Base-by-base conservation (phyloP, 2,113 vertebrate genomes). In the Thermophis baileyi region DNA sequence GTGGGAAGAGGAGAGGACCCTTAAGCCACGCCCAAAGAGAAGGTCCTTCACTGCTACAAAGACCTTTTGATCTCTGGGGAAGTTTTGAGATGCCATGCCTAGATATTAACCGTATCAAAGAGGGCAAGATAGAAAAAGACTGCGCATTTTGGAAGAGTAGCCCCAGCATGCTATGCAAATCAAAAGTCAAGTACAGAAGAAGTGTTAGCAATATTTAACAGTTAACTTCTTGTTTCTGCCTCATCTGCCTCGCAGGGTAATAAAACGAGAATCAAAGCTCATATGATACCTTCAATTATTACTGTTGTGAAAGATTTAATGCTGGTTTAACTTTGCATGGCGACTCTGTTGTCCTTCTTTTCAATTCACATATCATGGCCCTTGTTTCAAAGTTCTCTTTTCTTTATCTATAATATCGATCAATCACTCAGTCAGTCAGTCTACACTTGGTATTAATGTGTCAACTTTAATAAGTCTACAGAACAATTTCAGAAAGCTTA, bases 11-110 rank as follows among this genome's bases (percentile, higher is more conserved):
- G 87, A 14, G 54, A 93, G 55, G 87, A 25, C 30, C 40, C 40
- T 54, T 91, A 95, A 93, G 91, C 95, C 94, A 90, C 94, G 95
- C 94, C 92, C 96, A 93, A 93, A 93, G 95, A 96, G 94, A 92
- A 63, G 30, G 92, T 95, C 93, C 96, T 90, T 89, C 40, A 12
- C 6, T 86, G 63, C 90, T 95, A 96, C 95, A 96, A 97, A 97
- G 95, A 44, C 90, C 92, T 95, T 96, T 95, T 95, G 94, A 96
- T 95, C 94, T 96, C 2, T 0, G 89, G 49, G 87, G 85, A 95
- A 95, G 47, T 8, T 44, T 93, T 95, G 89, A 87, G 88, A 90
- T 94, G 94, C 89, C 91, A 50, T 40, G 69, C 6, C 95, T 91
- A 94, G 95, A 95, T 95, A 95, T 96, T 94, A 85, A 55, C 92